Percentiles rank a stretch among this genome's conserved stretches.
Evolutionary conservation across 2,113 vertebrate species (phyloP).

Genomic region (Tor tambroides): DNA sequence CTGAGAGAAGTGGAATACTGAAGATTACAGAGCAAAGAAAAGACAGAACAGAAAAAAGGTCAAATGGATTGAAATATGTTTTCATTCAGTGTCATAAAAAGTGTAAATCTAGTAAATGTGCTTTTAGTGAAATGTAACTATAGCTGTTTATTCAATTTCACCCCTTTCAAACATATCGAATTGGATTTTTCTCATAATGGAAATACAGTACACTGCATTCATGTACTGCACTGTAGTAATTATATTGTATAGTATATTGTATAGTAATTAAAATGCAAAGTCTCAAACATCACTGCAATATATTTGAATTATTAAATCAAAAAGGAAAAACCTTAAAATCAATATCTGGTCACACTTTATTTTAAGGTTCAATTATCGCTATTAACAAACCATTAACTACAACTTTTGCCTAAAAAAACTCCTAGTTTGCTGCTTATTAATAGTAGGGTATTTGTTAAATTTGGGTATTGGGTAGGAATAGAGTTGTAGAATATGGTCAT

Average conservation of each 20-base stretch:
- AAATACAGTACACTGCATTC: neutral
- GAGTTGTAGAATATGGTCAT: too few species aligned
- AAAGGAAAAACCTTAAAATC: too few species aligned
- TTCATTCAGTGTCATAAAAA: neutral
- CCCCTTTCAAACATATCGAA: neutral
- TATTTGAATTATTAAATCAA: too few species aligned
- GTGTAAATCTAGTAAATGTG: neutral
- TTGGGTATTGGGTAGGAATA: too few species aligned
- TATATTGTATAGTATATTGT: too few species aligned
- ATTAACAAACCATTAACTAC: too few species aligned
- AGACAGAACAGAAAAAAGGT: neutral
- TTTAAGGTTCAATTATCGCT: too few species aligned
- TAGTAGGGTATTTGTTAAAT: too few species aligned
- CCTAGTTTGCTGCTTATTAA: too few species aligned
- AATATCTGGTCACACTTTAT: too few species aligned
- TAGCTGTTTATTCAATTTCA: neutral
- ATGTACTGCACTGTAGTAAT: neutral
- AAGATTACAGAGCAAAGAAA: conserved; percentile 39
- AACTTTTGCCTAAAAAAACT: too few species aligned
- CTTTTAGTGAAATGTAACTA: neutral
- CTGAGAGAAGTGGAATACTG: conserved; percentile 94
- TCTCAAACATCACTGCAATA: too few species aligned
- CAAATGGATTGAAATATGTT: neutral
- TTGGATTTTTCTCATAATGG: neutral
- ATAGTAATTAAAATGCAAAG: neutral